Evolutionary conservation across 2,113 vertebrate genomes (phyloP).

Genomic region (Theristicus caerulescens): DNA sequence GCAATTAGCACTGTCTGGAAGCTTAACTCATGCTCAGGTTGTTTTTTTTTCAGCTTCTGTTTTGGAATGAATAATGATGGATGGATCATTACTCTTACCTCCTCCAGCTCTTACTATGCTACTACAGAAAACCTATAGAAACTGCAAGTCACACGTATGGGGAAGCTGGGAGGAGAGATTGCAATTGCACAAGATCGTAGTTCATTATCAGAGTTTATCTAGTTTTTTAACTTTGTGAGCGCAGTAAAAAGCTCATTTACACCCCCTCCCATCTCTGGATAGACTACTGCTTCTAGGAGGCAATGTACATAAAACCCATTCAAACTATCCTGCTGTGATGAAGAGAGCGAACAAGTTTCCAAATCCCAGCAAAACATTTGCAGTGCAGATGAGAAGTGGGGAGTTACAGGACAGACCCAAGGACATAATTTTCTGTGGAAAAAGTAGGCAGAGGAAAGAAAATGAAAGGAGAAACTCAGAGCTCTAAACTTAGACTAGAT

Average conservation of each 20-base stretch:
- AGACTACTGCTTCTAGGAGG: background rate
- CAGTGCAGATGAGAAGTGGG: background rate
- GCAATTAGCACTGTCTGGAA: background rate
- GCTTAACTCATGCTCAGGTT: background rate
- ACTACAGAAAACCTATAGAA: background rate
- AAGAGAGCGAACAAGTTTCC: background rate
- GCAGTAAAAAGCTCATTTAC: background rate
- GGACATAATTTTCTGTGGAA: background rate
- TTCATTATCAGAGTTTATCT: background rate
- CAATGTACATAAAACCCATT: rapidly evolving
- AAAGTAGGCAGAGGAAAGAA: background rate
- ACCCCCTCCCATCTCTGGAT: background rate
- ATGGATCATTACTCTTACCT: background rate
- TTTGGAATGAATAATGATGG: background rate
- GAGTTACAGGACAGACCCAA: background rate
- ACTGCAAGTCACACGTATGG: rapidly evolving
- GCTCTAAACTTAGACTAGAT: background rate
- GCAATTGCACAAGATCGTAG: background rate
- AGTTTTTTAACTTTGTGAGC: background rate
- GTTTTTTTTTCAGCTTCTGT: background rate
- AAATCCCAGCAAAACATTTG: background rate
- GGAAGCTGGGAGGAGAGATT: background rate
- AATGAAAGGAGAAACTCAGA: background rate
- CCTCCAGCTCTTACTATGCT: background rate
- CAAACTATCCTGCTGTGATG: background rate